Percentiles rank a stretch among this genome's conserved stretches.
phyloP scores from a whole-genome alignment of 2,797 vertebrate species.

The Clarias pachynema region DNA sequence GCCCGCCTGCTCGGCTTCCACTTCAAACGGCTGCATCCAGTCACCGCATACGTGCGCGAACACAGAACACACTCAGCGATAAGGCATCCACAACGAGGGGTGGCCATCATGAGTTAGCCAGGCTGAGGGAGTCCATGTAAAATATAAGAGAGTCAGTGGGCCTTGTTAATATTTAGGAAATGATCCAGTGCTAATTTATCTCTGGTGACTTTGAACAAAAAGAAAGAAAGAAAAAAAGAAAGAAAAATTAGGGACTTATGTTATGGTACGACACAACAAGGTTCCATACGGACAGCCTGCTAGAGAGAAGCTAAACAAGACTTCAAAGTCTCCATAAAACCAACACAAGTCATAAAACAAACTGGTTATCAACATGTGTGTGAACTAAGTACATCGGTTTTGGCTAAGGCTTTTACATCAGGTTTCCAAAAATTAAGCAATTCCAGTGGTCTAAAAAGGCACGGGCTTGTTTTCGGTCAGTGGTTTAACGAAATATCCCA shows the following conservation, averaged over 20 bases:
- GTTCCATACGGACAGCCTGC: background rate
- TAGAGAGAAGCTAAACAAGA: background rate
- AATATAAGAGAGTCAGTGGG: background rate
- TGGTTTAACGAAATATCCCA: background rate
- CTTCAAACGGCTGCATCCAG: conserved; percentile 29
- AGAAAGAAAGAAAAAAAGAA: too few species aligned
- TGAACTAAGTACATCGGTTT: conserved; percentile 34
- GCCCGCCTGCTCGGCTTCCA: conserved; percentile 44
- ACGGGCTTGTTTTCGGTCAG: background rate
- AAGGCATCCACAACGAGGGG: background rate
- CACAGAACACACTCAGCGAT: background rate
- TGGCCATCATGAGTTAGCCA: conserved; percentile 8
- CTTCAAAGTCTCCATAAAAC: conserved; percentile 17
- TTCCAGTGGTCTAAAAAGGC: background rate
- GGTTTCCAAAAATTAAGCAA: background rate
- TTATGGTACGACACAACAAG: background rate
- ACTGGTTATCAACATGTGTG: conserved; percentile 36
- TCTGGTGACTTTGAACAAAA: conserved; percentile 6
- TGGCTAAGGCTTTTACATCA: background rate
- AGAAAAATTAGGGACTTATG: background rate
- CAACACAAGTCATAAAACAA: conserved; percentile 41
- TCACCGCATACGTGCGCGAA: conserved; percentile 32
- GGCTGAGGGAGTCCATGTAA: conserved; percentile 6
- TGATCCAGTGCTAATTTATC: conserved; percentile 5
- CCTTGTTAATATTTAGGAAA: background rate